These are phyloP conservation scores for Eretmodus cyanostictus DNA, from an alignment of 2,113 vertebrate species.

Conservation along the genomic window DNA sequence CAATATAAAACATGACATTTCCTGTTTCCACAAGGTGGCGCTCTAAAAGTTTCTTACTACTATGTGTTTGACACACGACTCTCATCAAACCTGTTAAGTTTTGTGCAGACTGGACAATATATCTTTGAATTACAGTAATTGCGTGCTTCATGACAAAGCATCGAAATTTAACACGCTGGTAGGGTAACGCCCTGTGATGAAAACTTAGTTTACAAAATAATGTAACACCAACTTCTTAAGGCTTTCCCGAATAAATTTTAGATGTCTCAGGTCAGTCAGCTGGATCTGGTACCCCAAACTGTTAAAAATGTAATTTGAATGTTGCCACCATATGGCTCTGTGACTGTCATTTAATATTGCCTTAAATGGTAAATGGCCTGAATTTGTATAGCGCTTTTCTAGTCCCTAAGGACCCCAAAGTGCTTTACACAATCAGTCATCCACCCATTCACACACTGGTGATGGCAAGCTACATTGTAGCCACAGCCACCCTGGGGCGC, in stretches of 20 bases:
- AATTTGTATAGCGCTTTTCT: too few species aligned
- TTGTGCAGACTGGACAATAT: background rate
- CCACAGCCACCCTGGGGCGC: too few species aligned
- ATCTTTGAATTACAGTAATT: background rate
- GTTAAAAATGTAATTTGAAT: background rate
- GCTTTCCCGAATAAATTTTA: background rate
- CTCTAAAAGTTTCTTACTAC: background rate
- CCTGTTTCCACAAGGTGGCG: background rate
- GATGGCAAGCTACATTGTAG: too few species aligned
- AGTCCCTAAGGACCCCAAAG: too few species aligned
- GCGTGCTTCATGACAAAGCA: background rate
- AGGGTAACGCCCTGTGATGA: background rate
- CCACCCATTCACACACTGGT: too few species aligned
- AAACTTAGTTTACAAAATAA: background rate
- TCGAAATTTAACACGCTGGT: background rate
- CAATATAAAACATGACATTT: background rate
- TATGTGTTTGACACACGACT: background rate
- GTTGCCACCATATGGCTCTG: background rate
- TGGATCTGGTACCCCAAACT: background rate
- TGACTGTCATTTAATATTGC: background rate
- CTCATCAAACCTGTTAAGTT: background rate
- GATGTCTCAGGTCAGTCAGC: background rate
- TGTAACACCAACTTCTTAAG: background rate
- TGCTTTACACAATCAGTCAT: too few species aligned
- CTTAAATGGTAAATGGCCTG: background rate